Base-by-base conservation (phyloP, 2,113 vertebrate species). In the Dromas ardeola region DNA sequence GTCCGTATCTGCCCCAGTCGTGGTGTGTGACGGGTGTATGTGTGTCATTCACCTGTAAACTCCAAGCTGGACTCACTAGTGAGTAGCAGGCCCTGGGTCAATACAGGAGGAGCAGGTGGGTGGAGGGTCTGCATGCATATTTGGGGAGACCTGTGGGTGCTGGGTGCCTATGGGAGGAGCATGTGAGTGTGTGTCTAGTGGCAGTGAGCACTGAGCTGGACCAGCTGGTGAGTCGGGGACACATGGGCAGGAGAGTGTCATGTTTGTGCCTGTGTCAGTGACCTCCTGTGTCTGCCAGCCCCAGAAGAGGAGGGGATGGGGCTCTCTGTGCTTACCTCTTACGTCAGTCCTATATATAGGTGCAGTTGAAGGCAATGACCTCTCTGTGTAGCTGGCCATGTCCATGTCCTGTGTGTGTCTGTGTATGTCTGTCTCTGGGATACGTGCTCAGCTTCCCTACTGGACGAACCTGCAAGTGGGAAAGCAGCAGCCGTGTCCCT, bases 21-120 rank as follows among this genome's bases (percentile, higher is more conserved):
- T 50, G 36, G 7, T 15, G 13, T 69, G 27, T 0, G 2, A 23
- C n/a, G 9, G 4, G 5, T 25, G 13, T 19, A 40, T 1, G 0
- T n/a, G 3, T 52, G 45, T 36, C 27, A 32, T 59, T 86, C 10
- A 17, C 29, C 7, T 45, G 25, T 11, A 69, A 69, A 78, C 15
- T 67, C 66, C 72, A 87, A n/a, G 17, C 13, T 50, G 26, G 55
- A 55, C 38, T 76, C 5, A 1, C 13, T 1, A 3, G 22, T 0
- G 3, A 49, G 43, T 14, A 61, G 50, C 30, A 76, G 6, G 15
- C 5, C 13, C 14, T 59, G 22, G 30, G 13, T 53, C 50, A 1
- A 2, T 8, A n/a, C 18, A n/a, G 17, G 21, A 55, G 9, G 50
- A 69, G 45, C 42, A 63, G 34, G 43, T 21, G 32, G 10, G 21